Base-by-base conservation (phyloP, 1,140 invertebrate species). In the Solen grandis region DNA sequence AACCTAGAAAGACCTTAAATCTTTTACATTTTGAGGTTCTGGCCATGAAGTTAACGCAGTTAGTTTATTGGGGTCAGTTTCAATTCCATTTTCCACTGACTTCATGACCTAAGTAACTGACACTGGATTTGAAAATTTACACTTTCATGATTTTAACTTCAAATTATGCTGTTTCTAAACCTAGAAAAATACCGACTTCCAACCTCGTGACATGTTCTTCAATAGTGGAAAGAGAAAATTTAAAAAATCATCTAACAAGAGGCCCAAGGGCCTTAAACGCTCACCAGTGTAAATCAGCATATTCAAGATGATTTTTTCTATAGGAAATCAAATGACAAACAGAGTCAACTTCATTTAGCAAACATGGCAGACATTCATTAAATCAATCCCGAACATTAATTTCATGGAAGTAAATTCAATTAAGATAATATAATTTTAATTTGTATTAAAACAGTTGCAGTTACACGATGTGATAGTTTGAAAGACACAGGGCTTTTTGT, bases 181-280 rank as follows among this genome's bases (percentile, higher is more conserved):
- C 29, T 33, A 33, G 5, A 8, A 5, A 2, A 65, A 65, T 5
- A 65, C 62, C 0, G 35, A 5, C 2, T 38, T n/a, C 62, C 27
- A 65, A 1, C 10, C 62, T 10, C 41, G 36, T 14, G 13, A 65
- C 25, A 25, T 65, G 33, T 65, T 65, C 14, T 19, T 65, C 33
- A 38, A 65, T 14, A 1, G 33, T 38, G 1, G 14, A 25, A 5
- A 36, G 22, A n/a, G n/a, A 41, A 60, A 59, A 5, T 38, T 57
- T 10, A 73, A 41, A 16, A 73, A 5, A 54, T 73, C 54, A 16
- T 60, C 70, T 5, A 73, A 2, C n/a, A n/a, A n/a, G n/a, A n/a
- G n/a, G n/a, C n/a, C n/a, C n/a, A n/a, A n/a, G n/a, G n/a, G n/a
- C n/a, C n/a, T n/a, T n/a, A n/a, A n/a, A n/a, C n/a, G n/a, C n/a